These are phyloP conservation scores for Vultur gryphus DNA, from an alignment of 2,797 vertebrate species.

Conservation along the genomic window DNA sequence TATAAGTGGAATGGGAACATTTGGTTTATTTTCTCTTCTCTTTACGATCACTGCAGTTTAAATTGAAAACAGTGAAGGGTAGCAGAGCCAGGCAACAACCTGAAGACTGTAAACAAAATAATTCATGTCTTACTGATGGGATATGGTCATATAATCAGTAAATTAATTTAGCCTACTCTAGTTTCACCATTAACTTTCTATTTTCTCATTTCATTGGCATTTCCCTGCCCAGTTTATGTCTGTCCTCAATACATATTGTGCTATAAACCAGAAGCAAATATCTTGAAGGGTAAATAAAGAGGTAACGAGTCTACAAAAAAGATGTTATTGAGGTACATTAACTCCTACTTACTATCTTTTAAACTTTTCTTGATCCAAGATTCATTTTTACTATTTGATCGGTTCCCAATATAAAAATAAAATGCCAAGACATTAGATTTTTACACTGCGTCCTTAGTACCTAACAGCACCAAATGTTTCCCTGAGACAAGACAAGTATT, in stretches of 20 bases:
- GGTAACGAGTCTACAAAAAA: constrained; percentile 65
- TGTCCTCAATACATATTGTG: constrained; percentile 68
- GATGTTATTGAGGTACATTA: constrained; percentile 64
- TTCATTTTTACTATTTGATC: constrained; percentile 61
- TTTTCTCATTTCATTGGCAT: constrained; percentile 74
- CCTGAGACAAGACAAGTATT: constrained; percentile 21
- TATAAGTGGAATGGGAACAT: constrained; percentile 75
- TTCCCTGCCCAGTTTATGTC: constrained; percentile 71
- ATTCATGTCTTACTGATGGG: constrained; percentile 75
- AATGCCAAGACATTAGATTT: constrained; percentile 39
- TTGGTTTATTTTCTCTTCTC: constrained; percentile 75
- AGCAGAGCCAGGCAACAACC: constrained; percentile 74
- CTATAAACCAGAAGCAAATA: constrained; percentile 72
- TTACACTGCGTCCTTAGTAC: constrained; percentile 20
- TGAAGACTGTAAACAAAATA: constrained; percentile 76
- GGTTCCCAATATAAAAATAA: constrained; percentile 30
- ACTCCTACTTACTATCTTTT: constrained; percentile 57
- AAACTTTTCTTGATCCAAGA: constrained; percentile 56
- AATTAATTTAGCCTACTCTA: constrained; percentile 75
- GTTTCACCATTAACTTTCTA: constrained; percentile 75
- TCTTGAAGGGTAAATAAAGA: constrained; percentile 75
- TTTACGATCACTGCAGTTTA: constrained; percentile 71
- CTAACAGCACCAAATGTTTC: constrained; percentile 14
- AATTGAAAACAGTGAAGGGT: constrained; percentile 75
- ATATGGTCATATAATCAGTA: constrained; percentile 76